Evolutionary conservation across 2,797 vertebrate genomes (phyloP).

Genomic region (Microhierax caerulescens): DNA sequence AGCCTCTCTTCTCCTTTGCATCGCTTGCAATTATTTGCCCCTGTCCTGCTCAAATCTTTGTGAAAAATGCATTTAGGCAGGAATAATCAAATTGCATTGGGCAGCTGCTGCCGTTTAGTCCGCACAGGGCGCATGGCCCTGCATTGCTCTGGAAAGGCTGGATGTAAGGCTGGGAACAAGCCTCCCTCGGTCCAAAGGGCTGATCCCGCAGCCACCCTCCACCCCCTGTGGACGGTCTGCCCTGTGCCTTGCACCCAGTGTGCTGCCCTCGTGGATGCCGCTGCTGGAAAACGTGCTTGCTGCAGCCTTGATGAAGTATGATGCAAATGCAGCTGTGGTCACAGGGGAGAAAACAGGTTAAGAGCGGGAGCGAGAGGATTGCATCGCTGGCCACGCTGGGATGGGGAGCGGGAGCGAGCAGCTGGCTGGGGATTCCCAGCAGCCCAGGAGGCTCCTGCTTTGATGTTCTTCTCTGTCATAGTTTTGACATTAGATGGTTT

Average conservation of each 20-base stretch:
- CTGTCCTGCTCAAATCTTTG: too few relatives aligned
- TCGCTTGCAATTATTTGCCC: too few relatives aligned
- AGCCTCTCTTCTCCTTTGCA: background rate
- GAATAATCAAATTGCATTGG: accelerated
- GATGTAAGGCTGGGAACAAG: accelerated
- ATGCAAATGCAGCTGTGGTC: background rate
- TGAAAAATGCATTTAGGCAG: background rate
- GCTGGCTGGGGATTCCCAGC: background rate
- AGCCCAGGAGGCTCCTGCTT: background rate
- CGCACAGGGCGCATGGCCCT: accelerated
- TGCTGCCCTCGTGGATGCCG: background rate
- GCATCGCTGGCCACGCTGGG: accelerated
- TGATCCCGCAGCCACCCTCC: background rate
- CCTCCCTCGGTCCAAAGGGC: accelerated
- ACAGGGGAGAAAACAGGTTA: accelerated
- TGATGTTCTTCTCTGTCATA: accelerated
- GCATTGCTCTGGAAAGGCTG: accelerated
- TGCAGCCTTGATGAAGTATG: background rate
- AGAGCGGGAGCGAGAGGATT: accelerated
- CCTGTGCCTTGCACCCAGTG: background rate
- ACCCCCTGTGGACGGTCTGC: background rate
- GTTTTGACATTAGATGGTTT: background rate
- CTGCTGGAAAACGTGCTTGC: background rate
- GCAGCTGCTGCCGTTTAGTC: background rate
- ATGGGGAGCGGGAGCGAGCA: background rate